Evolutionary conservation across 2,888 invertebrate species (phyloP), one percentile per base, ranked within the genome.

Genomic region (Julus scanicus): DNA sequence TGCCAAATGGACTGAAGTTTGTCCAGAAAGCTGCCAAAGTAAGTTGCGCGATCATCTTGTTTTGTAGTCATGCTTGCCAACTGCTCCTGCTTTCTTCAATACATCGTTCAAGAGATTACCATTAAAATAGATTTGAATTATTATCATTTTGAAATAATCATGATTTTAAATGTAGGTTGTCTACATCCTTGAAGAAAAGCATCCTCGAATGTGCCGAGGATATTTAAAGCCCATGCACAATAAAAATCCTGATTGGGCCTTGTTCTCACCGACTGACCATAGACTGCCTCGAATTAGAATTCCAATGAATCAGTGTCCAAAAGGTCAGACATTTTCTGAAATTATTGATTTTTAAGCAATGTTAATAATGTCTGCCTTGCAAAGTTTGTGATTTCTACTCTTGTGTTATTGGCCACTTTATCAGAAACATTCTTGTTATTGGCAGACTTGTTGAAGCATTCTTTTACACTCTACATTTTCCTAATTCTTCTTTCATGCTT

Each of bases 231-330:
- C 94, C 17, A 93, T 93, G 93, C 92, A 92, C 57, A 95, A 94
- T 91, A 94, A 93, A 91, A 94, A 94, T 90, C 93, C 93, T 29
- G 93, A 94, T 84, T 94, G 92, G 90, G 95, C 95, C n/a, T 92
- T 95, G 49, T 96, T 98, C 91, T 93, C 94, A 57, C 97, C 98
- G 0, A 94, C 95, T 87, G 98, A 98, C 92, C 93, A 94, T 90
- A 94, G 96, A 89, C 92, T 97, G 87, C 98, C 98, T 0, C 93
- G 95, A 89, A 93, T 98, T 57, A 94, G 94, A 91, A 95, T 98
- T 89, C 94, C 95, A 17, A 93, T 94, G 89, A 93, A 93, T 0
- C 93, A 94, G 89, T 95, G 95, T 92, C 95, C 95, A 11, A 92
- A 90, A 90, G 92, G 92, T 92, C 39, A 87, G 49, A n/a, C 4